A percentile compares a stretch with the other conserved stretches of the same genome.
phyloP scores from a whole-genome alignment of 2,113 vertebrate genomes.

The Tragelaphus scriptus region DNA sequence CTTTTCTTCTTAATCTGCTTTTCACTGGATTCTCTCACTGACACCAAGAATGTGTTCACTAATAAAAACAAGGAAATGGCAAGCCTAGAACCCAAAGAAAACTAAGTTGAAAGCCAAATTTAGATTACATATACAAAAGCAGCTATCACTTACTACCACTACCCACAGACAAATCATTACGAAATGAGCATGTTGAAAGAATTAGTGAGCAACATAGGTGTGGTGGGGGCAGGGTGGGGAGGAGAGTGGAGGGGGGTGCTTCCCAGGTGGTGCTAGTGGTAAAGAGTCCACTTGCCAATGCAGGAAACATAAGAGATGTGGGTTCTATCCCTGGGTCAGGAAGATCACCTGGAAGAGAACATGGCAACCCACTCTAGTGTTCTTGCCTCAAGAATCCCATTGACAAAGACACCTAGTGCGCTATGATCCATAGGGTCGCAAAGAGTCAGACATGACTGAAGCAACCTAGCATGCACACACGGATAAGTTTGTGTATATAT shows the following conservation, averaged over 20 bases:
- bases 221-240: background rate
- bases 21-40: background rate
- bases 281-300: background rate
- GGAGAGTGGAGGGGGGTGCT: too few relatives aligned
- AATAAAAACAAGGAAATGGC: background rate
- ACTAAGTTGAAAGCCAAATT: constrained; percentile 4
- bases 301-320: background rate
- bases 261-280: background rate
- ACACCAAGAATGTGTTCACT: background rate
- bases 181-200: background rate
- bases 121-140: background rate
- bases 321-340: fast-evolving
- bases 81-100: constrained; percentile 6
- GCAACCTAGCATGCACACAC: background rate
- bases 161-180: background rate
- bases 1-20: constrained; percentile 10
- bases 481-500: background rate
- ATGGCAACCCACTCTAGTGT: background rate
- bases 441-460: background rate
- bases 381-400: background rate
- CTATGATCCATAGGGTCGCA: background rate
- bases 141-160: background rate
- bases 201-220: background rate
- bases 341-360: background rate
- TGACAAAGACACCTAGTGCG: background rate